Evolutionary conservation across 2,113 vertebrate genomes (phyloP).

Genomic region (Cyanistes caeruleus): DNA sequence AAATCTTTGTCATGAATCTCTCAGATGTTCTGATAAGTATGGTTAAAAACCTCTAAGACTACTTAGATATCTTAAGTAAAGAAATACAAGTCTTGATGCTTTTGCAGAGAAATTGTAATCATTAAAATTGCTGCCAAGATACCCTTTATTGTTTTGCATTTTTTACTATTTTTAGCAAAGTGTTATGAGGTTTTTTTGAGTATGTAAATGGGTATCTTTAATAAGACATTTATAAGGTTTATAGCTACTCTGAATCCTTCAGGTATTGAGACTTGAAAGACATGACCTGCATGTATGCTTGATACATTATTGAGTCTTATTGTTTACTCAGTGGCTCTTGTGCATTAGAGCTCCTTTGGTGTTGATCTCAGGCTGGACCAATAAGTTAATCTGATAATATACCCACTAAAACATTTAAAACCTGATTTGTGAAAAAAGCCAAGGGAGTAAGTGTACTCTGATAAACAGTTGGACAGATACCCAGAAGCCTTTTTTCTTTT

Average conservation of each 20-base stretch:
- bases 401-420: neutral
- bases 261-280: neutral
- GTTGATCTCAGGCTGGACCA: neutral
- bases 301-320: neutral
- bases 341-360: neutral
- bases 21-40: neutral
- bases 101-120: neutral
- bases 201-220: neutral
- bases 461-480: neutral
- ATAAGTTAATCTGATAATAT: neutral
- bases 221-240: neutral
- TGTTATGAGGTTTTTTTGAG: neutral
- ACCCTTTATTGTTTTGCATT: neutral
- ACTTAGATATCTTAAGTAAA: neutral
- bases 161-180: neutral
- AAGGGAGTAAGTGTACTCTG: neutral
- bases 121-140: neutral
- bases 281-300: neutral
- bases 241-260: neutral
- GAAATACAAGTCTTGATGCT: neutral
- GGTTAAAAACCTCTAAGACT: neutral
- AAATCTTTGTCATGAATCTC: neutral
- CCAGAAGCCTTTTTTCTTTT: neutral
- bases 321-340: neutral
- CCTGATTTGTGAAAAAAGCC: neutral